These are phyloP conservation scores for Elaphurus davidianus DNA, from an alignment of 2,113 vertebrate genomes.

Conservation along the genomic window DNA sequence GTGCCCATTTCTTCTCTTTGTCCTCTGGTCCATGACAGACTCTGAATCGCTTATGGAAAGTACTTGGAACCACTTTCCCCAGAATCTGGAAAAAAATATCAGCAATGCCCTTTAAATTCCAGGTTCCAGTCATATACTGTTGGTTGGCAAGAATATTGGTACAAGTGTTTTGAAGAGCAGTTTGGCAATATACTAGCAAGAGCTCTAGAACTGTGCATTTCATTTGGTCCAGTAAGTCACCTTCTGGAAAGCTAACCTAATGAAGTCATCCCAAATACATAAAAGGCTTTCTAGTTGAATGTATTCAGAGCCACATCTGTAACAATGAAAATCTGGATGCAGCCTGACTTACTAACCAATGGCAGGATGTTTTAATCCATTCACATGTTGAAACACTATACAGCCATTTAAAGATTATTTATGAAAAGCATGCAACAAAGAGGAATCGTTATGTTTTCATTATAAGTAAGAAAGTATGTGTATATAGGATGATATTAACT, in stretches of 20 bases:
- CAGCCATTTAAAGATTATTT: neutral
- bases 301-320: neutral
- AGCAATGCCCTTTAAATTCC: neutral
- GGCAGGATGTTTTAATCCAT: neutral
- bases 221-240: conserved; percentile 4
- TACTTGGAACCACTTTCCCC: neutral
- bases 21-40: neutral
- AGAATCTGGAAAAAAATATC: neutral
- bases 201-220: neutral
- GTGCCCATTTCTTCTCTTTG: neutral
- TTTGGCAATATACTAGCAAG: conserved; percentile 18
- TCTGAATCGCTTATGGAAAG: conserved; percentile 4
- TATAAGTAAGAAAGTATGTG: neutral
- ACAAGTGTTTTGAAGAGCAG: neutral
- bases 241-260: conserved; percentile 10
- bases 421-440: neutral
- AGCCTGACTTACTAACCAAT: neutral
- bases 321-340: neutral
- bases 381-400: neutral
- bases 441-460: neutral
- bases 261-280: conserved; percentile 35
- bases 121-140: neutral
- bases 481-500: neutral
- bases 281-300: conserved; percentile 20
- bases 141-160: neutral